Evolutionary conservation across 1,140 invertebrate genomes (phyloP).

Genomic region (Cotesia typhae): DNA sequence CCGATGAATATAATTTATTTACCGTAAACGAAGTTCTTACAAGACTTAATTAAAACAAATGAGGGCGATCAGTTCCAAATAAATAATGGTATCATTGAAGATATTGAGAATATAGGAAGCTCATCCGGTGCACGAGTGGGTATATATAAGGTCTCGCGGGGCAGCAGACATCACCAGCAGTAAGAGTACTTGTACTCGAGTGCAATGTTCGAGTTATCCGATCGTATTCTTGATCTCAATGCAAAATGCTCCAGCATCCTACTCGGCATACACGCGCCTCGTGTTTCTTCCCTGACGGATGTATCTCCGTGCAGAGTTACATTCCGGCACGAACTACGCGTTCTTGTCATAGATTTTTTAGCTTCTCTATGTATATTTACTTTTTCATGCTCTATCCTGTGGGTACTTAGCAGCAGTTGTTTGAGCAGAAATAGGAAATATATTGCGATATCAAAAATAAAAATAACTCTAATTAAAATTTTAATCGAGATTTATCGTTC

Average conservation of each 20-base stretch:
- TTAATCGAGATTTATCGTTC: too few relatives aligned
- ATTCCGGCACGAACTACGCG: constrained; percentile 27
- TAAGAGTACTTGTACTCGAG: constrained; percentile 8
- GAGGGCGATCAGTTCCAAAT: too few relatives aligned
- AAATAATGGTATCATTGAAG: neutral
- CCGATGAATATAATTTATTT: too few relatives aligned
- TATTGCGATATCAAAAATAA: too few relatives aligned
- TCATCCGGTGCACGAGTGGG: too few relatives aligned
- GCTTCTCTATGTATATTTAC: neutral
- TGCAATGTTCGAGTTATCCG: constrained; percentile 28
- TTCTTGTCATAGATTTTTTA: constrained; percentile 11
- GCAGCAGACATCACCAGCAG: neutral
- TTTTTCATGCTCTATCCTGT: neutral
- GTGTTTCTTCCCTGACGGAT: constrained; percentile 36
- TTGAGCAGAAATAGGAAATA: too few relatives aligned
- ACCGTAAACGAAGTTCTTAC: too few relatives aligned
- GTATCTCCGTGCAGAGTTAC: constrained; percentile 29
- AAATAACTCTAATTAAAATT: too few relatives aligned
- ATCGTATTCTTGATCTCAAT: constrained; percentile 38
- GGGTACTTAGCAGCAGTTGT: neutral
- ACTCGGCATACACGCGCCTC: constrained; percentile 26
- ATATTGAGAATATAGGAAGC: too few relatives aligned
- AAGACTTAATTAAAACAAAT: too few relatives aligned
- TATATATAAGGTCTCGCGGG: constrained; percentile 6
- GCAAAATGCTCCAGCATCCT: constrained; percentile 29